Conservation (phyloP, 2,888 invertebrate species). For the Eupithecia inturbata region DNA sequence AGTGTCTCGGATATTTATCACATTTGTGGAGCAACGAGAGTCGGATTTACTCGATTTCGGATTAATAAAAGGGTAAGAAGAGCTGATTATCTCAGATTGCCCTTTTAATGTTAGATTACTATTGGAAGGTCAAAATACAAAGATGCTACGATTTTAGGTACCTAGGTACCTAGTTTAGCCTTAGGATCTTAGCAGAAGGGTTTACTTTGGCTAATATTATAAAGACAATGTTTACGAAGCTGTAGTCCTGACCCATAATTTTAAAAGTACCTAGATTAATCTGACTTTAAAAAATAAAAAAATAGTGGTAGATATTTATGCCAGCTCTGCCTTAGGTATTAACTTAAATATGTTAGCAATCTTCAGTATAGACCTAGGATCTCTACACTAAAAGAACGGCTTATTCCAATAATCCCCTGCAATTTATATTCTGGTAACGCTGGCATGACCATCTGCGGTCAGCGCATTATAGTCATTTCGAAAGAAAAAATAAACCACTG, state of each 20-base stretch:
- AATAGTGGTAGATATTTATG: neutral
- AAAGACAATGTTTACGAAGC: too few species aligned
- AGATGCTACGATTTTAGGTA: neutral
- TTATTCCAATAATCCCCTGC: too few species aligned
- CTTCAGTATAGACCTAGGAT: neutral
- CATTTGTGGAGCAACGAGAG: neutral
- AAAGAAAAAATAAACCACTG: too few species aligned
- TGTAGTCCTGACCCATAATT: neutral
- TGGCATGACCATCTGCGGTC: too few species aligned
- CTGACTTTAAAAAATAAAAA: neutral
- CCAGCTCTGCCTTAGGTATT: neutral
- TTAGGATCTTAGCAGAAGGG: neutral
- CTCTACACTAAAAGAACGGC: neutral
- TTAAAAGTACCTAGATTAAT: neutral
- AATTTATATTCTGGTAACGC: too few species aligned
- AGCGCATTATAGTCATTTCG: too few species aligned
- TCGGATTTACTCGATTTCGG: neutral
- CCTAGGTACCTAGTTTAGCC: neutral
- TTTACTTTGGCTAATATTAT: too few species aligned
- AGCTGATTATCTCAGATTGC: neutral
- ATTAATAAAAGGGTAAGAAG: neutral
- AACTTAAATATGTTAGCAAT: too few species aligned
- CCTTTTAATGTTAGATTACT: neutral
- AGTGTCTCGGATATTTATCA: neutral
- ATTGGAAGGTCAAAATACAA: neutral